A percentile compares a stretch with the other conserved stretches of the same genome.
These are phyloP conservation scores for Hyperoplus lanceolatus DNA, from an alignment of 2,797 vertebrate genomes.

Conservation along the genomic window DNA sequence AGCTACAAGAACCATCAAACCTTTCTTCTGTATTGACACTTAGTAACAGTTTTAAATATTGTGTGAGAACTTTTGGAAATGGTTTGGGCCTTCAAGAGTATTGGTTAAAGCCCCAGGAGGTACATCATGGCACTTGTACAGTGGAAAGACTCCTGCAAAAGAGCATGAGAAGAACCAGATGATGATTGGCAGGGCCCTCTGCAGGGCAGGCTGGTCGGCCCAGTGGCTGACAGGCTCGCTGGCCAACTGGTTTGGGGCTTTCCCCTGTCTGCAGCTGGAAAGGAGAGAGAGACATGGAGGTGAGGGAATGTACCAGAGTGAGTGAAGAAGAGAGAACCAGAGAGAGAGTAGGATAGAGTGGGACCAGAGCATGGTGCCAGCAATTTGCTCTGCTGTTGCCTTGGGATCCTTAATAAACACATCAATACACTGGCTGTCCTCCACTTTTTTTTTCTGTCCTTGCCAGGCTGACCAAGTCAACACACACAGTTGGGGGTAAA, in stretches of 20 bases:
- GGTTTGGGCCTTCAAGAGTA: slow-evolving; percentile 7
- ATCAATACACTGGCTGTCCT: slow-evolving; percentile 60
- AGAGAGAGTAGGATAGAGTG: slow-evolving; percentile 18
- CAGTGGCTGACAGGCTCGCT: slow-evolving; percentile 42
- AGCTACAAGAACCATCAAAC: not conserved
- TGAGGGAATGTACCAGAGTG: slow-evolving; percentile 30
- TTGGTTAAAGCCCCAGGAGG: slow-evolving; percentile 58
- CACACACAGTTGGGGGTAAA: slow-evolving; percentile 44
- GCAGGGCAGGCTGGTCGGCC: slow-evolving; percentile 54
- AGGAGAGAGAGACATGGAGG: slow-evolving; percentile 42
- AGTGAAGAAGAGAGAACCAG: slow-evolving; percentile 38
- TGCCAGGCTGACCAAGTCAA: slow-evolving; percentile 34
- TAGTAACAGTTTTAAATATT: not conserved
- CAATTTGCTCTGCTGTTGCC: slow-evolving; percentile 82
- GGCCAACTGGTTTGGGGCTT: slow-evolving; percentile 75
- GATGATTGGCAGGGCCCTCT: slow-evolving; percentile 84
- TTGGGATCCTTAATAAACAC: slow-evolving; percentile 82
- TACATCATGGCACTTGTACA: slow-evolving; percentile 48
- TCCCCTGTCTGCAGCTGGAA: slow-evolving; percentile 73
- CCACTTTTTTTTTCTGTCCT: slow-evolving; percentile 15
- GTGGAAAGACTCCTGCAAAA: slow-evolving; percentile 64
- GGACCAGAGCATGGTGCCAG: slow-evolving; percentile 55
- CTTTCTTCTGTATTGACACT: not conserved
- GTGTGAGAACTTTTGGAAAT: slow-evolving; percentile 29
- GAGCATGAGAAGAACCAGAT: slow-evolving; percentile 53